Conservation (phyloP, 2,888 invertebrate genomes). For the Plemyria rubiginata region DNA sequence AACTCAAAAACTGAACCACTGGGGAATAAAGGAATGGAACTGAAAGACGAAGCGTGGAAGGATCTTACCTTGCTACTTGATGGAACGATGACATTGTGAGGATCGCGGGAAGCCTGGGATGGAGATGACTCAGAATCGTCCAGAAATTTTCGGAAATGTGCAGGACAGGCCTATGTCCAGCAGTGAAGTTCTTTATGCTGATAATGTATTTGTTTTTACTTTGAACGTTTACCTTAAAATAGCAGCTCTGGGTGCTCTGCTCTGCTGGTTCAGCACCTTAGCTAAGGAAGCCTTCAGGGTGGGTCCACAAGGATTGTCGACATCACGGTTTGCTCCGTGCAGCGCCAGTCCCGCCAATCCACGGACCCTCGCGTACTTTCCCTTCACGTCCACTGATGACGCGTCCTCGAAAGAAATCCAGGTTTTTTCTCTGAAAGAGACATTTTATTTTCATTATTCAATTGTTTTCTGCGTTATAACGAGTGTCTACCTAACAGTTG, state of each 20-base stretch:
- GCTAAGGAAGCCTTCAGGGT: constrained; percentile 76
- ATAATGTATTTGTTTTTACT: not conserved
- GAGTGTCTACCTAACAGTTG: too few relatives aligned
- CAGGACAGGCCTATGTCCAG: too few relatives aligned
- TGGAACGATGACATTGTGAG: too few relatives aligned
- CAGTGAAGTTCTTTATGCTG: too few relatives aligned
- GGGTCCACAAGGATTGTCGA: constrained; percentile 79
- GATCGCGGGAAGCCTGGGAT: too few relatives aligned
- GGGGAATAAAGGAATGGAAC: too few relatives aligned
- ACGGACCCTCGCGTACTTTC: constrained; percentile 89
- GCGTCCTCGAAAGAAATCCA: constrained; percentile 92
- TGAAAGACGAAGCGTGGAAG: too few relatives aligned
- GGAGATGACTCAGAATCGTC: too few relatives aligned
- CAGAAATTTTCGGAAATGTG: too few relatives aligned
- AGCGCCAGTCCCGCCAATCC: constrained; percentile 89
- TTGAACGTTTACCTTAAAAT: constrained; percentile 75
- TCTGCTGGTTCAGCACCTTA: constrained; percentile 85
- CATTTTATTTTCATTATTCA: not conserved
- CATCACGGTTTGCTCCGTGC: constrained; percentile 84
- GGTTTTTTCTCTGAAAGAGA: constrained; percentile 82
- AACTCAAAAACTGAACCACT: too few relatives aligned
- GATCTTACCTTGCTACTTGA: too few relatives aligned
- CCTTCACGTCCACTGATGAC: constrained; percentile 90
- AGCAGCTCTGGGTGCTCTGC: constrained; percentile 87
- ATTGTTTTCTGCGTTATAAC: not conserved